Conservation (phyloP, 2,113 vertebrate species). For the Galemys pyrenaicus region DNA sequence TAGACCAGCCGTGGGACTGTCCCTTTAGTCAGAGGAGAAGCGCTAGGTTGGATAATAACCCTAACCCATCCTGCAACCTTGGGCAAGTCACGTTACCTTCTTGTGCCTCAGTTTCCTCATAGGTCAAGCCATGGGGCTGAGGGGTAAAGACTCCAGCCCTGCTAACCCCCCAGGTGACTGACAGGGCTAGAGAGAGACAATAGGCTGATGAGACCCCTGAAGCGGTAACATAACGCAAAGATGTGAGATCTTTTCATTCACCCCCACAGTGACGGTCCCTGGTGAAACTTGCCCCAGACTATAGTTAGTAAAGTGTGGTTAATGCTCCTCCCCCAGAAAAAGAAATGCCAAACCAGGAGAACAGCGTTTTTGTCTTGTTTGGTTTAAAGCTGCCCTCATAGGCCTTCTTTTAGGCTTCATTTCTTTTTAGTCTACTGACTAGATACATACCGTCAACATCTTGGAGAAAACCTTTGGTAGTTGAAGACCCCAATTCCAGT, state of each 20-base stretch:
- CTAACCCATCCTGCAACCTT: neutral
- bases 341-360: neutral
- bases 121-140: neutral
- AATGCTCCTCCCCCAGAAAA: neutral
- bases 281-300: neutral
- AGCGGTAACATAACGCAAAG: neutral
- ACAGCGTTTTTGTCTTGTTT: constrained; percentile 16
- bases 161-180: neutral
- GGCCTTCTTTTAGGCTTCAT: constrained; percentile 41
- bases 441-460: neutral
- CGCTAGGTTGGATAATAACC: neutral
- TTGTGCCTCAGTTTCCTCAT: neutral
- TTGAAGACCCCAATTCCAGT: neutral
- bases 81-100: neutral
- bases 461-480: constrained; percentile 66
- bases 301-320: neutral
- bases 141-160: neutral
- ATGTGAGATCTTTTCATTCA: neutral
- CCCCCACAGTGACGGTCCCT: neutral
- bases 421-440: neutral
- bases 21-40: neutral
- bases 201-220: neutral
- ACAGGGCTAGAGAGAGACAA: neutral
- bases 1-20: neutral
- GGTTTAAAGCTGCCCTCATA: neutral